Evolutionary conservation across 2,113 vertebrate species (phyloP).

Genomic region (Lepisosteus oculatus): DNA sequence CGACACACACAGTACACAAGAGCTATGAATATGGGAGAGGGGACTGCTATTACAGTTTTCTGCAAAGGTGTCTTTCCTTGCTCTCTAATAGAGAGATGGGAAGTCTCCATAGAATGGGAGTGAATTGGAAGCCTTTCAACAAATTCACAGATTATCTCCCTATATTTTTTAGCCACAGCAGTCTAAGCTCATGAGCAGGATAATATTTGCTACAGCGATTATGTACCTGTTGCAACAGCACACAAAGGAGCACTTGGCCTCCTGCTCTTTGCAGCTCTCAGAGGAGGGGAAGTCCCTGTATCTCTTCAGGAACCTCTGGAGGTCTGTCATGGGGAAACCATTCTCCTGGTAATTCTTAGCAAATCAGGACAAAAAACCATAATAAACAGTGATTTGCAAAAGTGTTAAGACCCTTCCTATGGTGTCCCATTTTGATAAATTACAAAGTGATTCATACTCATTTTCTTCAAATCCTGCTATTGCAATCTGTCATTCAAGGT

Average conservation of each 20-base stretch:
- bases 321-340: slow-evolving; percentile 84
- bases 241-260: slow-evolving; percentile 34
- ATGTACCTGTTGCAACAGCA: slow-evolving; percentile 78
- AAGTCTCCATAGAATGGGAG: slow-evolving; percentile 12
- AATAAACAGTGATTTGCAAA: no score
- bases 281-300: slow-evolving; percentile 37
- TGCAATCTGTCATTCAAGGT: slow-evolving; percentile 15
- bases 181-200: slow-evolving; percentile 58
- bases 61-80: no score
- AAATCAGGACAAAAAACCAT: background rate
- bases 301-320: slow-evolving; percentile 81
- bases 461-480: no score
- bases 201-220: slow-evolving; percentile 40
- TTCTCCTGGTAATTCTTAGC: slow-evolving; percentile 81
- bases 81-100: no score
- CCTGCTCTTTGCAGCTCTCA: slow-evolving; percentile 41
- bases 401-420: background rate
- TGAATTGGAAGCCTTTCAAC: slow-evolving; percentile 33
- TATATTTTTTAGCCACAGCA: slow-evolving; percentile 59
- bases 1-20: no score
- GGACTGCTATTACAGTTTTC: no score
- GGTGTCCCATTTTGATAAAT: no score
- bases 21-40: no score
- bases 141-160: slow-evolving; percentile 49
- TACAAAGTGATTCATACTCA: no score